Evolutionary conservation across 2,797 vertebrate genomes (phyloP).

Genomic region (Trichosurus vulpecula): DNA sequence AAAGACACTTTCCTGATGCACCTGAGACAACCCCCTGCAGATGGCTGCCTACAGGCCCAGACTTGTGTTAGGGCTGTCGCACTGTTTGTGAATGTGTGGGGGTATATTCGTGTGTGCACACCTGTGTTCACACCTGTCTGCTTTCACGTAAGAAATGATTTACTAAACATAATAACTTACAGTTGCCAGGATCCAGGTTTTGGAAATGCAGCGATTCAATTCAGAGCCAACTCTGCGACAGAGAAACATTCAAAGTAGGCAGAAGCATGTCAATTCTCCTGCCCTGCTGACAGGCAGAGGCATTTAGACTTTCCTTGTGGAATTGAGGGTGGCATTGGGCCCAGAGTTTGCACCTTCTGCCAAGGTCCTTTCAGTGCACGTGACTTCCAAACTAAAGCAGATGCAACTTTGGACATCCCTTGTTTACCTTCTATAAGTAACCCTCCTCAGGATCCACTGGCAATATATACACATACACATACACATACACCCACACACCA

Average conservation of each 20-base stretch:
- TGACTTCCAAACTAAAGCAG: conserved; percentile 59
- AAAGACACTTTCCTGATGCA: conserved; percentile 3
- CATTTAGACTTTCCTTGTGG: conserved; percentile 59
- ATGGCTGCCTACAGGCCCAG: background rate
- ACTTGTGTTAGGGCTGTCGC: background rate
- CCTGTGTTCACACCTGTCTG: background rate
- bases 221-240: conserved; percentile 58
- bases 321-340: conserved; percentile 67
- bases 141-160: conserved; percentile 17
- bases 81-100: background rate
- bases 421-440: conserved; percentile 74
- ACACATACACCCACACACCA: no score
- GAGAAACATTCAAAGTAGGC: conserved; percentile 28
- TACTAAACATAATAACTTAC: conserved; percentile 8
- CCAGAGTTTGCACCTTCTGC: conserved; percentile 1
- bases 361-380: conserved; percentile 72
- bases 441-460: conserved; percentile 29
- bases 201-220: conserved; percentile 41
- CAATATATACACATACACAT: no score
- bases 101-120: background rate
- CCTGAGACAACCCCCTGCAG: background rate
- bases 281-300: conserved; percentile 31
- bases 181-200: conserved; percentile 50
- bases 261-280: conserved; percentile 51
- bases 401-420: conserved; percentile 67